Evolutionary conservation across 2,888 invertebrate species (phyloP).

Genomic region (Dryobotodes eremita): DNA sequence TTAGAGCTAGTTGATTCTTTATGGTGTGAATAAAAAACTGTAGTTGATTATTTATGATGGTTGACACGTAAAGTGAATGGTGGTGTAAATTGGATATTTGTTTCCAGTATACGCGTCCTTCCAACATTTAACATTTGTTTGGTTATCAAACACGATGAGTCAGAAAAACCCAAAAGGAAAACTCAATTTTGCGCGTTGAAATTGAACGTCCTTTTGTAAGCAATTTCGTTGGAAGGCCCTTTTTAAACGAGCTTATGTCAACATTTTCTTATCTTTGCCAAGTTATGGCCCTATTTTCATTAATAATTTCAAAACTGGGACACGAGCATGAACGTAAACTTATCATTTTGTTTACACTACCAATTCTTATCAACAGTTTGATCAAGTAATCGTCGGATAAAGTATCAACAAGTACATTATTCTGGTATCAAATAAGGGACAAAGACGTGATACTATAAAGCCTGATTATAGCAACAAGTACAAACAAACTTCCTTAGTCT

Average conservation of each 20-base stretch:
- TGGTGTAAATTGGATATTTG: background rate
- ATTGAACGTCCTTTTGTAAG: constrained; percentile 1
- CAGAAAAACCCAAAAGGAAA: background rate
- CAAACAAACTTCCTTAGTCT: constrained; percentile 66
- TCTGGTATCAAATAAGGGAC: constrained; percentile 40
- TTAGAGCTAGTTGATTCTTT: constrained; percentile 10
- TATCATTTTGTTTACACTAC: constrained; percentile 56
- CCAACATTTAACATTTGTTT: background rate
- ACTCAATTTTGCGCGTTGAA: constrained; percentile 2
- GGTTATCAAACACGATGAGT: background rate
- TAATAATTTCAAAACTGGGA: constrained; percentile 57
- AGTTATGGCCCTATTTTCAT: constrained; percentile 29
- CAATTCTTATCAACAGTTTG: constrained; percentile 56
- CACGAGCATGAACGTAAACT: constrained; percentile 31
- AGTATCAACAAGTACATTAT: constrained; percentile 31
- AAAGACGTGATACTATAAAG: constrained; percentile 46
- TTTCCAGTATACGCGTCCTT: background rate
- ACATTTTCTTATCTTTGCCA: constrained; percentile 47
- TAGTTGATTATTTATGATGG: background rate
- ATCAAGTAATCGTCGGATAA: constrained; percentile 48
- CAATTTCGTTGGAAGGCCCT: constrained; percentile 7
- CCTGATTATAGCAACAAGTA: constrained; percentile 51
- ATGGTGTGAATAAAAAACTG: constrained; percentile 26
- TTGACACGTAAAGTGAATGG: background rate
- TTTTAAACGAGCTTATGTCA: constrained; percentile 38